Evolutionary conservation across 2,888 invertebrate genomes (phyloP).

Genomic region (Exocentrus adspersus): DNA sequence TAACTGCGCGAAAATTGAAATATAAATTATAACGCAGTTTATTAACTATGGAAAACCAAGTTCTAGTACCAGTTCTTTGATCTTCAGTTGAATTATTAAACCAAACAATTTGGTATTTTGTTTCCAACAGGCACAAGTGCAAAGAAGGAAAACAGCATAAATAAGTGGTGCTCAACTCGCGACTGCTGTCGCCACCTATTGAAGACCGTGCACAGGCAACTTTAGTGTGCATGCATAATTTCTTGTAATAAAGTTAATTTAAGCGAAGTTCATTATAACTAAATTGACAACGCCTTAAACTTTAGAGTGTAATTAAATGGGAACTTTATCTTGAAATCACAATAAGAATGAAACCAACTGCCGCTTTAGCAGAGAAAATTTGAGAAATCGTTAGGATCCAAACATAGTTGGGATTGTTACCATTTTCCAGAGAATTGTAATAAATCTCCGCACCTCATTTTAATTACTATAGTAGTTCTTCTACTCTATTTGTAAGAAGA

Average conservation of each 20-base stretch:
- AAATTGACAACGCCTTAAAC: constrained; percentile 28
- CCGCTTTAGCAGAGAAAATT: constrained; percentile 20
- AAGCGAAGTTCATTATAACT: constrained; percentile 28
- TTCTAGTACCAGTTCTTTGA: background rate
- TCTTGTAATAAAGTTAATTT: constrained; percentile 17
- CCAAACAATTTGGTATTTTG: background rate
- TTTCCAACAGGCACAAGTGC: background rate
- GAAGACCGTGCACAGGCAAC: background rate
- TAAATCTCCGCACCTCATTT: no score
- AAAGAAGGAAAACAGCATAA: constrained; percentile 19
- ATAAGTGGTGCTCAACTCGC: background rate
- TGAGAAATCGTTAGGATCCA: background rate
- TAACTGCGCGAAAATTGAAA: constrained; percentile 16
- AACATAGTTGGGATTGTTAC: no score
- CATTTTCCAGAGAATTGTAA: no score
- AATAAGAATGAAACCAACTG: constrained; percentile 3
- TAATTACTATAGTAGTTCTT: no score
- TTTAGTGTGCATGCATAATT: constrained; percentile 15
- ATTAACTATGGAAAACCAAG: constrained; percentile 24
- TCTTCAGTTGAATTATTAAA: constrained; percentile 13
- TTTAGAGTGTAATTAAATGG: constrained; percentile 23
- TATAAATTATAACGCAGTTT: constrained; percentile 30
- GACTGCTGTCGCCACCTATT: background rate
- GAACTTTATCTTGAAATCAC: constrained; percentile 15
- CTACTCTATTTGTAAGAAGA: no score